phyloP scores from a whole-genome alignment of 2,888 invertebrate species.

The Spodoptera exigua region DNA sequence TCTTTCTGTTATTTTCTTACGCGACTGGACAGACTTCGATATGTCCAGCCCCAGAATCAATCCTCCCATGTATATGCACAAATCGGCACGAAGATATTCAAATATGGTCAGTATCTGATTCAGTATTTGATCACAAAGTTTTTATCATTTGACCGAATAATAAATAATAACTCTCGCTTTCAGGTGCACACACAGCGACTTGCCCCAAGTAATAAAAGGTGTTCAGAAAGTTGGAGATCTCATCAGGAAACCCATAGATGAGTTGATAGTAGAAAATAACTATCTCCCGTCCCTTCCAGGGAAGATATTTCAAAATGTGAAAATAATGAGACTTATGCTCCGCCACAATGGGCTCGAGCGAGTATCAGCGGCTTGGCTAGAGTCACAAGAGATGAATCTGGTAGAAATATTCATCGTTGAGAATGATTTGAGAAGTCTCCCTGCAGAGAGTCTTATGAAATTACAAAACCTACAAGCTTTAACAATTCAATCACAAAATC shows the following conservation, averaged over 20 bases:
- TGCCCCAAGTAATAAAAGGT: constrained; percentile 93
- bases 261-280: constrained; percentile 96
- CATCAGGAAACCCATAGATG: constrained; percentile 93
- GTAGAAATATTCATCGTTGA: constrained; percentile 96
- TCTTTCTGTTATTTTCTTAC: constrained; percentile 64
- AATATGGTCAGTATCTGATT: constrained; percentile 91
- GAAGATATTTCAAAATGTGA: constrained; percentile 93
- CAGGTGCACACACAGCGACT: constrained; percentile 97
- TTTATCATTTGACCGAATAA: not conserved
- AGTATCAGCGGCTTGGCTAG: constrained; percentile 94
- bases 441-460: constrained; percentile 93
- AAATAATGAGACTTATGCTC: constrained; percentile 94
- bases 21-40: constrained; percentile 69
- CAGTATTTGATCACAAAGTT: not conserved
- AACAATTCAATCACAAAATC: constrained; percentile 93
- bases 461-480: constrained; percentile 94
- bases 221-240: constrained; percentile 91
- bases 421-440: constrained; percentile 93
- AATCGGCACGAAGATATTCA: constrained; percentile 94
- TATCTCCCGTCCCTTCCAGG: constrained; percentile 95
- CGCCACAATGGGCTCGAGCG: constrained; percentile 95
- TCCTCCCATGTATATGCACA: constrained; percentile 95
- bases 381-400: constrained; percentile 93
- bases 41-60: constrained; percentile 94
- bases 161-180: constrained; percentile 51